Evolutionary conservation across 2,888 invertebrate genomes (phyloP).

Genomic region (Acanthacorydalis orientalis): DNA sequence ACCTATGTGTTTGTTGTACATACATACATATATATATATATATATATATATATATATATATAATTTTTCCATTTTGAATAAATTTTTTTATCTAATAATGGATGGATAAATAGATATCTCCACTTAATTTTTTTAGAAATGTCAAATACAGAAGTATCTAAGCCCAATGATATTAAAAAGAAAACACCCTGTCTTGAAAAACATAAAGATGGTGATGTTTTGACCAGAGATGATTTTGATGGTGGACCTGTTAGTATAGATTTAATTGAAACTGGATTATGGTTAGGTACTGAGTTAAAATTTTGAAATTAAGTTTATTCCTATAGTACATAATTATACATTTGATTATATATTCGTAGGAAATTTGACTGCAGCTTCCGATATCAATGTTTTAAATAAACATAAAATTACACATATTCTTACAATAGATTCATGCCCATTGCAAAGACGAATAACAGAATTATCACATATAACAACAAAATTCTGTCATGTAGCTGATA

Average conservation of each 20-base stretch:
- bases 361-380: conserved; percentile 64
- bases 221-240: conserved; percentile 29
- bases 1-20: too few species aligned
- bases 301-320: neutral
- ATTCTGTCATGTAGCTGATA: conserved; percentile 68
- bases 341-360: conserved; percentile 30
- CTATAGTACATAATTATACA: neutral
- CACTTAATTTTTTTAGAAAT: neutral
- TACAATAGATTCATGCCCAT: conserved; percentile 69
- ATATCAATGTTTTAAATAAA: conserved; percentile 45
- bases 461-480: conserved; percentile 48
- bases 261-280: conserved; percentile 36
- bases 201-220: conserved; percentile 10
- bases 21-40: too few species aligned
- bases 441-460: conserved; percentile 56
- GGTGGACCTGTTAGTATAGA: conserved; percentile 40
- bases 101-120: too few species aligned
- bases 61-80: too few species aligned
- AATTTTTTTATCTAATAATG: too few species aligned
- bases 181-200: neutral
- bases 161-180: neutral
- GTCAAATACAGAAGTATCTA: neutral
- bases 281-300: conserved; percentile 23
- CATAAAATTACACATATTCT: conserved; percentile 59
- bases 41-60: too few species aligned